phyloP scores from a whole-genome alignment of 2,797 vertebrate species.

The Rousettus madagascariensis region DNA sequence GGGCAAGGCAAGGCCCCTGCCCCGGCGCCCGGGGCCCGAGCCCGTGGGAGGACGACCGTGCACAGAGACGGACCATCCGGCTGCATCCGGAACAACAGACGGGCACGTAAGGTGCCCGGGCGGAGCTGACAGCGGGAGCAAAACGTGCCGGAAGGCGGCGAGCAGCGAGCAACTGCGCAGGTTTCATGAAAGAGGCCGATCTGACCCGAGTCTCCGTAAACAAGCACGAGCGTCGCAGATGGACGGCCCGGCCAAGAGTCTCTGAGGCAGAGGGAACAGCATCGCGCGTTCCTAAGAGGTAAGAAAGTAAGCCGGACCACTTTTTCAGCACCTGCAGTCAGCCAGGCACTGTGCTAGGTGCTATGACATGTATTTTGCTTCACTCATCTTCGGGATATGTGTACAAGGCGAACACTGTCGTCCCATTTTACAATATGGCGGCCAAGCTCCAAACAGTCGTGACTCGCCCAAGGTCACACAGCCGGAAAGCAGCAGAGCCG shows the following conservation, averaged over 20 bases:
- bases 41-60: not conserved
- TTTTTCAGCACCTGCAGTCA: not conserved
- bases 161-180: not conserved
- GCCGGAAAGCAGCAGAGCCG: not conserved
- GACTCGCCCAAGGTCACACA: not conserved
- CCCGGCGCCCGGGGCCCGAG: not conserved
- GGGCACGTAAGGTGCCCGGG: not conserved
- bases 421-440: not conserved
- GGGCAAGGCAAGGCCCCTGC: too few relatives aligned
- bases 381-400: not conserved
- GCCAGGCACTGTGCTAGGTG: not conserved
- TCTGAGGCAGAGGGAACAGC: not conserved
- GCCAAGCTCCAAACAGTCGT: not conserved
- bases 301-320: not conserved
- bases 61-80: not conserved
- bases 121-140: not conserved
- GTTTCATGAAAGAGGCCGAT: not conserved
- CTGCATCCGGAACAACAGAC: rapidly evolving
- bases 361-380: not conserved
- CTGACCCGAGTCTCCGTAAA: not conserved
- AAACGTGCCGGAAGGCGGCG: too few relatives aligned
- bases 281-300: rapidly evolving
- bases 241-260: not conserved
- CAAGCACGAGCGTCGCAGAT: not conserved
- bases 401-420: not conserved